These are phyloP conservation scores for Cyclopterus lumpus DNA, from an alignment of 2,797 vertebrate species.

Conservation along the genomic window DNA sequence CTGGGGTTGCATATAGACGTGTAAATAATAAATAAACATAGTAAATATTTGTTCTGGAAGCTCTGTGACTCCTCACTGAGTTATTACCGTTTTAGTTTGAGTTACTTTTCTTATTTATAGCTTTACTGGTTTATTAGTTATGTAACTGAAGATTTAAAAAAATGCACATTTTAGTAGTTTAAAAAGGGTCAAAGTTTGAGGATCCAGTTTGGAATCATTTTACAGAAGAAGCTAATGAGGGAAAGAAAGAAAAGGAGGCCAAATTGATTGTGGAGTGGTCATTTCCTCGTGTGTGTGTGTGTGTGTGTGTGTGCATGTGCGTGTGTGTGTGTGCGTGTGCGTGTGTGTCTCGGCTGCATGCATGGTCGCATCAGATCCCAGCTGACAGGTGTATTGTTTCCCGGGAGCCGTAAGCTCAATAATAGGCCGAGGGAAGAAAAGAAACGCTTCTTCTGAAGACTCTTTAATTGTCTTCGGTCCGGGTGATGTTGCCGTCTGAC, in stretches of 20 bases:
- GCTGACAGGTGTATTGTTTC: constrained; percentile 94
- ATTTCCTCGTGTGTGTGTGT: constrained; percentile 63
- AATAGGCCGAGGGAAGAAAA: constrained; percentile 87
- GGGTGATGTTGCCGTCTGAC: constrained; percentile 86
- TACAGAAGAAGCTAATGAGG: background rate
- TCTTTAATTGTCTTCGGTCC: constrained; percentile 91
- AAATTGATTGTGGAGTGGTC: constrained; percentile 86
- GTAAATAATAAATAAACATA: background rate
- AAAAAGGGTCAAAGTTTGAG: background rate
- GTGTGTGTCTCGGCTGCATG: constrained; percentile 81
- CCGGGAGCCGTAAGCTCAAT: constrained; percentile 88
- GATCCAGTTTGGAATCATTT: background rate
- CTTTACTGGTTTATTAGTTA: too few species aligned
- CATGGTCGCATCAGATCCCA: constrained; percentile 88
- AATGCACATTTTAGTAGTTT: too few species aligned
- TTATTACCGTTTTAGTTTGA: too few species aligned
- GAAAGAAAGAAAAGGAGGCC: constrained; percentile 76
- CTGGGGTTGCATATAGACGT: background rate
- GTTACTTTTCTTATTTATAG: too few species aligned
- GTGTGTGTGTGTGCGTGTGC: background rate
- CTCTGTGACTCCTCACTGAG: background rate
- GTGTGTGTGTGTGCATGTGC: background rate
- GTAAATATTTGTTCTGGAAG: too few species aligned
- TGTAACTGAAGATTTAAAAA: too few species aligned
- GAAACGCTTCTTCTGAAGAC: constrained; percentile 87